Base-by-base conservation (phyloP, 2,888 invertebrate species). In the Linnaemya tessellans region DNA sequence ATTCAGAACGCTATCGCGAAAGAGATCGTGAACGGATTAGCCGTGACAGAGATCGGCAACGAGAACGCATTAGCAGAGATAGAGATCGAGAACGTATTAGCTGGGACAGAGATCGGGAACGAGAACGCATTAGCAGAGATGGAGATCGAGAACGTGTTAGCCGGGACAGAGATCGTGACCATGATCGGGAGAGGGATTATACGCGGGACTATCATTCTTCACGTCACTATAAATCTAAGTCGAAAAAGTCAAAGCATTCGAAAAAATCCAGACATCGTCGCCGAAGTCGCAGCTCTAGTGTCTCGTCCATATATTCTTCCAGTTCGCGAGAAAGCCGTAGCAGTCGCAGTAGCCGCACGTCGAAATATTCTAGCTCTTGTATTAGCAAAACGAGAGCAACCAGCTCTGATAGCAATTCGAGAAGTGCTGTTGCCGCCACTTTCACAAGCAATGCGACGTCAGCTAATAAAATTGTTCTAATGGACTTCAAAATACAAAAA, bases 401-500 rank as follows among this genome's bases (percentile, higher is more conserved):
- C 1, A 91, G 90, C 51, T 87, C 89, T 0, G 91, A 91, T 11
- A 89, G 87, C 30, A 89, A 88, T 51, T 88, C 89, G 0, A 86
- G 88, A 18, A 75, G 88, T 4, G 74, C 84, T 5, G 20, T 83
- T 18, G 35, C 74, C 0, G 18, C 68, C 3, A 70, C 80, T 7
- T 71, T 87, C 0, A 35, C 81, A 4, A 3, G 86, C 4, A 51
- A 62, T 15, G 22, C 81, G 8, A 58, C 64, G n/a, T 54, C 84
- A 0, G 20, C 70, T 9, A 65, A 84, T 8, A 90, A 90, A 70
- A 88, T 91, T 3, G 89, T 90, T 64, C 79, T 92, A 64, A 85
- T 89, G 46, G 90, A 90, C 68, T 73, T 83, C 13, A 89, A 91
- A 43, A 90, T 91, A 2, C 88, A 88, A 56, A 90, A 95, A 87